Evolutionary conservation across 2,888 invertebrate genomes (phyloP).

Genomic region (Eledona agricola): DNA sequence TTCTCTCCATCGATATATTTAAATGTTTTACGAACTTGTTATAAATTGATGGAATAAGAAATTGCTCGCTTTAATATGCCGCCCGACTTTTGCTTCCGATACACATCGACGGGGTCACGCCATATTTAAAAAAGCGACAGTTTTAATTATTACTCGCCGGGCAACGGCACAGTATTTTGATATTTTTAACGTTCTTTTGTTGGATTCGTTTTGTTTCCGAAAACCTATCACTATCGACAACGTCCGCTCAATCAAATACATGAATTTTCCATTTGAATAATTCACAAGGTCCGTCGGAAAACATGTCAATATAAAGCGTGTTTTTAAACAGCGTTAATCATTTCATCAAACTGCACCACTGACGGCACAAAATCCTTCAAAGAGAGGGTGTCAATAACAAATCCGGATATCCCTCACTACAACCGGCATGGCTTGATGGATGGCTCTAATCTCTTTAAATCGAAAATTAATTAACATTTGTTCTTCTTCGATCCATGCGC

Average conservation of each 20-base stretch:
- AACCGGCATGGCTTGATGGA: conserved; percentile 38
- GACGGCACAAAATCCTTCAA: conserved; percentile 33
- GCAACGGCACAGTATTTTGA: not conserved
- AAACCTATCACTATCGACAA: conserved; percentile 4
- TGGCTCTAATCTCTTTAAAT: conserved; percentile 43
- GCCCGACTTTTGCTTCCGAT: conserved; percentile 19
- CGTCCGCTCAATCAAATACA: conserved; percentile 7
- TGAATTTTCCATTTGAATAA: conserved; percentile 39
- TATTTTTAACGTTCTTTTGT: not conserved
- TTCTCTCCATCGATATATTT: conserved; percentile 40
- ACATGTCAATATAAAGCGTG: conserved; percentile 35
- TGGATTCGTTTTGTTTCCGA: not conserved
- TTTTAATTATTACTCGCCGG: conserved; percentile 9
- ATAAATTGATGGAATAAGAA: conserved; percentile 44
- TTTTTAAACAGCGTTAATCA: conserved; percentile 25
- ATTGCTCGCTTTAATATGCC: conserved; percentile 36
- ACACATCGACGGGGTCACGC: conserved; percentile 31
- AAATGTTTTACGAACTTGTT: conserved; percentile 42
- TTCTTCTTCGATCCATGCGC: conserved; percentile 20
- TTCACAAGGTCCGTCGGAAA: conserved; percentile 34
- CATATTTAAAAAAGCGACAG: conserved; percentile 16
- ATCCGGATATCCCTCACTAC: conserved; percentile 33
- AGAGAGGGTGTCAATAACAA: conserved; percentile 40
- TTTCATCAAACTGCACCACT: conserved; percentile 32
- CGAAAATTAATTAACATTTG: conserved; percentile 44